These are phyloP conservation scores for Garra rufa DNA, from an alignment of 2,113 vertebrate species.

Conservation along the genomic window DNA sequence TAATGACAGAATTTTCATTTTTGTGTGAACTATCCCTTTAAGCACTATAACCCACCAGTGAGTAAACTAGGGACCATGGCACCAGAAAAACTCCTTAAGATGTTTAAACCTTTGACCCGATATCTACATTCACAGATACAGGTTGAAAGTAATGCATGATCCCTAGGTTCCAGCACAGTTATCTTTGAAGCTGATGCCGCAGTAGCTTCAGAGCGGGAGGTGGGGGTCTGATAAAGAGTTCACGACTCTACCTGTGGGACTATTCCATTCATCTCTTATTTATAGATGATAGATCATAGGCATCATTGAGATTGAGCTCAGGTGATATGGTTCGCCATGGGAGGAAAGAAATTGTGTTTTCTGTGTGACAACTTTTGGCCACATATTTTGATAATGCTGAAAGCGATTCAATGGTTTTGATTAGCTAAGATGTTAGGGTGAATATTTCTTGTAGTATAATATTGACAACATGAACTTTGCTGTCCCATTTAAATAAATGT, in stretches of 20 bases:
- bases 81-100: neutral
- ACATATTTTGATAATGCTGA: neutral
- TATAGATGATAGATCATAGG: conserved; percentile 7
- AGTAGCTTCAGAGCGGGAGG: neutral
- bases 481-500: neutral
- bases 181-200: conserved; percentile 18
- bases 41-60: neutral
- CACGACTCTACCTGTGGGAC: conserved; percentile 21
- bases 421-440: neutral
- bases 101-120: conserved; percentile 1
- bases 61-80: neutral
- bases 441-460: neutral
- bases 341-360: neutral
- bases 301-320: neutral
- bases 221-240: conserved; percentile 10
- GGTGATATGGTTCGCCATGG: neutral
- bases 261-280: conserved; percentile 17
- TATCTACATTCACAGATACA: neutral
- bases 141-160: neutral
- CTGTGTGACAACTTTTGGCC: neutral
- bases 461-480: neutral
- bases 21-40: too few species aligned
- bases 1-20: too few species aligned
- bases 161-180: neutral
- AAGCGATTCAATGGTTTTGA: neutral